These are phyloP conservation scores for Poeciliopsis paucimaculata DNA, from an alignment of 2,797 vertebrate species.

Conservation along the genomic window DNA sequence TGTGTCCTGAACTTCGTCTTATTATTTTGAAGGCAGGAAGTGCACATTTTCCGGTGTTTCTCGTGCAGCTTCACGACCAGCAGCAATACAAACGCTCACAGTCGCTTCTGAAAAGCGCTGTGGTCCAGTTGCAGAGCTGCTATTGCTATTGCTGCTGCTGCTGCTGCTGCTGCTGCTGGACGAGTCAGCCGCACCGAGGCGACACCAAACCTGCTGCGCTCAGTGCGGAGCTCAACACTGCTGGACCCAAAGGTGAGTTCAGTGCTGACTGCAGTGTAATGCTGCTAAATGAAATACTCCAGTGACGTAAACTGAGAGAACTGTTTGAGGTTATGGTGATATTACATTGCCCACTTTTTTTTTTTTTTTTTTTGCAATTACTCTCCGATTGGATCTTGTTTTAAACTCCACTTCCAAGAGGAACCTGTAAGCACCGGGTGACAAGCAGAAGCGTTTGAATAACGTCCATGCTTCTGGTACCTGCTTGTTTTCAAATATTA, in stretches of 20 bases:
- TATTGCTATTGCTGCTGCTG: slow-evolving; percentile 10
- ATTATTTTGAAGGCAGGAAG: slow-evolving; percentile 58
- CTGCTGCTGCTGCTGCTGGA: slow-evolving; percentile 19
- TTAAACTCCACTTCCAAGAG: background rate
- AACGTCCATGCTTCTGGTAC: background rate
- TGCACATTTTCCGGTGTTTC: background rate
- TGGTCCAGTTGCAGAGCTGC: background rate
- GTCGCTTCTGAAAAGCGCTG: slow-evolving; percentile 41
- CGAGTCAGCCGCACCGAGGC: slow-evolving; percentile 37
- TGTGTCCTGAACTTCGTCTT: slow-evolving; percentile 4
- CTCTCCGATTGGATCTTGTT: background rate
- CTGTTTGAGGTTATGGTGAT: background rate
- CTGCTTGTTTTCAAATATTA: background rate
- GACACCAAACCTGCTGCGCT: slow-evolving; percentile 15
- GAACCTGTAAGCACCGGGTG: background rate
- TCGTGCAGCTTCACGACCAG: background rate
- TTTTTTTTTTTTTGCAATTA: background rate
- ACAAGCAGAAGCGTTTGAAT: no score
- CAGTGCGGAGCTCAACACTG: slow-evolving; percentile 10
- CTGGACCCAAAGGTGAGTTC: slow-evolving; percentile 40
- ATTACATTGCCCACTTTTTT: background rate
- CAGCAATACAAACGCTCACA: slow-evolving; percentile 43
- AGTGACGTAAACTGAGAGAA: background rate
- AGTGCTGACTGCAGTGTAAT: background rate
- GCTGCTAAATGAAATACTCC: background rate